A percentile compares a stretch with the other conserved stretches of the same genome.
Conservation (phyloP, 1,140 invertebrate genomes). For the Goniozus legneri region DNA sequence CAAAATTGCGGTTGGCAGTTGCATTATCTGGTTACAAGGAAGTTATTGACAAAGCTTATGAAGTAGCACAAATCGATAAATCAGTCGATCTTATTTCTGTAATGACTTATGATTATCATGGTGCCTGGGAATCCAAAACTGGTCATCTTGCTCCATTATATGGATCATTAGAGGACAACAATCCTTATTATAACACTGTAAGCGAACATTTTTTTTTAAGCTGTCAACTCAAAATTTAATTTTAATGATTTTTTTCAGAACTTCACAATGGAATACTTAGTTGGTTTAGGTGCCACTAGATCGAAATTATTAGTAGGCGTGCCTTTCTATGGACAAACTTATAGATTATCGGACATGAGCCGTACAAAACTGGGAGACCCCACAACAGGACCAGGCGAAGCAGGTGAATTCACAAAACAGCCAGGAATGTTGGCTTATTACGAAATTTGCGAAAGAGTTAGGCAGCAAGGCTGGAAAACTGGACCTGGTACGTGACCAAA, state of each 20-base stretch:
- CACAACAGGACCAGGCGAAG: slow-evolving; percentile 67
- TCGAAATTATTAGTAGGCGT: slow-evolving; percentile 82
- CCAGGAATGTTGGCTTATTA: slow-evolving; percentile 87
- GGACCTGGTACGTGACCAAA: slow-evolving; percentile 34
- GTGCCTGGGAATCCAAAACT: slow-evolving; percentile 76
- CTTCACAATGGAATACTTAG: slow-evolving; percentile 71
- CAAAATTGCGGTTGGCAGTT: slow-evolving; percentile 71
- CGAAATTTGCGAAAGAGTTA: slow-evolving; percentile 80
- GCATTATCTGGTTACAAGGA: slow-evolving; percentile 86
- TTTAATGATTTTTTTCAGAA: slow-evolving; percentile 66
- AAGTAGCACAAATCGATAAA: slow-evolving; percentile 66
- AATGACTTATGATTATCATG: slow-evolving; percentile 88
- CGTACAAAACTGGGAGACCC: slow-evolving; percentile 51
- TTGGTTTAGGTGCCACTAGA: slow-evolving; percentile 69
- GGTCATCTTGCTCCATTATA: slow-evolving; percentile 82
- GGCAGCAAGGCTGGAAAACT: slow-evolving; percentile 37
- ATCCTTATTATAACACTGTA: slow-evolving; percentile 76
- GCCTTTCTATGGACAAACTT: slow-evolving; percentile 87
- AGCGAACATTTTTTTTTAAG: too few relatives aligned
- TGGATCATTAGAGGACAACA: slow-evolving; percentile 58
- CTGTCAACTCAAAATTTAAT: too few relatives aligned
- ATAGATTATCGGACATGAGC: slow-evolving; percentile 60
- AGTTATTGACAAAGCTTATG: slow-evolving; percentile 80
- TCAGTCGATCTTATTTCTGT: slow-evolving; percentile 79
- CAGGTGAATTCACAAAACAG: slow-evolving; percentile 82